These are phyloP conservation scores for Naso thynnoides DNA, from an alignment of 2,797 vertebrate species.

Conservation along the genomic window DNA sequence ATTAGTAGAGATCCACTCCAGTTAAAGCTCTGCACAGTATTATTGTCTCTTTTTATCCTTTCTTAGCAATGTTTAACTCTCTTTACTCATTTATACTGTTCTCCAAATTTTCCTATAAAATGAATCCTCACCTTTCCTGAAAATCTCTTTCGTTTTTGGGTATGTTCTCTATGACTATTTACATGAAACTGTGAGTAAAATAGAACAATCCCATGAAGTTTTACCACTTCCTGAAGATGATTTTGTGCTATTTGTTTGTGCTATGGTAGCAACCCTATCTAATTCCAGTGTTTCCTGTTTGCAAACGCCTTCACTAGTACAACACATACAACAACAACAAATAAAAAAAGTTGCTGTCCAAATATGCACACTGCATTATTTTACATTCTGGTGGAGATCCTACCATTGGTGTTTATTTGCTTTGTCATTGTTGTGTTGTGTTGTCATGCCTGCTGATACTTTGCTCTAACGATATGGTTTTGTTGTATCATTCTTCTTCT, in stretches of 20 bases:
- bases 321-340: too few species aligned
- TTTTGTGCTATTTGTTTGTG: too few species aligned
- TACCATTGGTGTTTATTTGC: background rate
- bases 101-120: background rate
- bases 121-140: background rate
- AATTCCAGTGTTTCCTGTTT: background rate
- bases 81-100: background rate
- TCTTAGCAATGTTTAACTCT: background rate
- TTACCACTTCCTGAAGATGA: too few species aligned
- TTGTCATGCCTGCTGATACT: background rate
- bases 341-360: too few species aligned
- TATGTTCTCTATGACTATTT: background rate
- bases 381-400: background rate
- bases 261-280: too few species aligned
- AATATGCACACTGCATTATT: background rate
- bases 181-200: background rate
- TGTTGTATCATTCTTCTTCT: background rate
- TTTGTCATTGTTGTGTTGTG: conserved; percentile 1
- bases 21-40: background rate
- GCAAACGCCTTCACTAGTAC: too few species aligned
- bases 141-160: background rate
- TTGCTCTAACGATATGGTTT: background rate
- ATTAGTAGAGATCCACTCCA: conserved; percentile 3
- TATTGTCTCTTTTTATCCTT: background rate
- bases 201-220: background rate